These are phyloP conservation scores for Pseudomyrmex concolor DNA, from an alignment of 1,140 invertebrate species.

Conservation along the genomic window DNA sequence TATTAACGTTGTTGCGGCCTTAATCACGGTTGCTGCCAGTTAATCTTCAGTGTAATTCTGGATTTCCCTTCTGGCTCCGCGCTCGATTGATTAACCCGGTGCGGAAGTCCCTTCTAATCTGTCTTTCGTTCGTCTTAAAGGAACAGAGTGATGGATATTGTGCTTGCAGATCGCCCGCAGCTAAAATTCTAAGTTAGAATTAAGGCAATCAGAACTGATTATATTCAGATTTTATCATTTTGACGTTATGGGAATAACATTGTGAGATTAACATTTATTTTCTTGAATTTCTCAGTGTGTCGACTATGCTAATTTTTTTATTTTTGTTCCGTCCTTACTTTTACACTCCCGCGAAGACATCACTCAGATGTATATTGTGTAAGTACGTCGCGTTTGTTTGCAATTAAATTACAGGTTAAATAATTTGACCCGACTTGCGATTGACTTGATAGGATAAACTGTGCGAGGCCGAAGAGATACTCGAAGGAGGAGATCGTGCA, in stretches of 20 bases:
- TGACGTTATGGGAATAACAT: background rate
- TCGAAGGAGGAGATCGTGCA: conserved; percentile 26
- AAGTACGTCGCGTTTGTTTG: conserved; percentile 17
- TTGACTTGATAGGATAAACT: conserved; percentile 4
- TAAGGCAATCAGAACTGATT: conserved; percentile 13
- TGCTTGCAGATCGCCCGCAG: conserved; percentile 4
- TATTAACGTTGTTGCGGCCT: conserved; percentile 55
- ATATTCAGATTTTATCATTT: conserved; percentile 9
- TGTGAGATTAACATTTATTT: background rate
- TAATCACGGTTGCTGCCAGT: conserved; percentile 47
- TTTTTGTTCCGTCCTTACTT: no score
- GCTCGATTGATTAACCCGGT: conserved; percentile 51
- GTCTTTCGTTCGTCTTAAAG: conserved; percentile 39
- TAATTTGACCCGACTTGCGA: conserved; percentile 25
- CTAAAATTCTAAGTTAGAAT: background rate
- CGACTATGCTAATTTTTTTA: no score
- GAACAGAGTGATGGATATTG: conserved; percentile 39
- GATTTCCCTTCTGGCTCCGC: conserved; percentile 47
- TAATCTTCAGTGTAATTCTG: conserved; percentile 55
- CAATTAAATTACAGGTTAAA: conserved; percentile 54
- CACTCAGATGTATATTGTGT: background rate
- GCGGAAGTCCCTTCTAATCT: conserved; percentile 40
- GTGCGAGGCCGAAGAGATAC: background rate
- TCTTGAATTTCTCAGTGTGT: background rate
- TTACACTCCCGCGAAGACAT: no score